Percentiles rank a stretch among this genome's conserved stretches.
Conservation (phyloP, 2,888 invertebrate species). For the Zaprionus obscuricornis region DNA sequence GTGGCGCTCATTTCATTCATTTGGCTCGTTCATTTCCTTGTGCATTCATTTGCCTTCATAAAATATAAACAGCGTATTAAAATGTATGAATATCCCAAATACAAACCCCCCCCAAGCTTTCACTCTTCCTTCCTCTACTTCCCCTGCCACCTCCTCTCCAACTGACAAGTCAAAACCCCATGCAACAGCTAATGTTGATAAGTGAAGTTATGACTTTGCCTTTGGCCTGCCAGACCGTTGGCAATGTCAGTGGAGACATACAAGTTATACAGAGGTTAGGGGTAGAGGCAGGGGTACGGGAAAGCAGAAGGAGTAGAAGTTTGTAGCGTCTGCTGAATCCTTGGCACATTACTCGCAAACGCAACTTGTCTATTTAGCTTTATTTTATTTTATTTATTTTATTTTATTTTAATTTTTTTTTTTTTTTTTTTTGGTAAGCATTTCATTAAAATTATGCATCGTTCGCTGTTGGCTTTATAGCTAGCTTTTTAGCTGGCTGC, state of each 20-base stretch:
- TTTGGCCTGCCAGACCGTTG: slow-evolving; percentile 58
- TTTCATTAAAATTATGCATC: slow-evolving; percentile 56
- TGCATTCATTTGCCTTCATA: slow-evolving; percentile 79
- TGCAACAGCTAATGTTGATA: slow-evolving; percentile 79
- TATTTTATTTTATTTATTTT: no score
- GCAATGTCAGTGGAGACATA: not conserved
- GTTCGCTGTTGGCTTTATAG: not conserved
- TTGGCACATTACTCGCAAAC: no score
- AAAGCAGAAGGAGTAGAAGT: not conserved
- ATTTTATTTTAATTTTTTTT: slow-evolving; percentile 3
- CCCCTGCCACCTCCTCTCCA: not conserved
- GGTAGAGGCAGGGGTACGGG: not conserved
- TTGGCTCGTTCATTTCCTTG: slow-evolving; percentile 74
- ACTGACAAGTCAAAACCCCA: slow-evolving; percentile 12
- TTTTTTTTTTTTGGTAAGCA: slow-evolving; percentile 43
- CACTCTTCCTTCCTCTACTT: not conserved
- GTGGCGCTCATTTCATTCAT: slow-evolving; percentile 60
- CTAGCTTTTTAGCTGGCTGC: not conserved
- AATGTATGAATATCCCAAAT: slow-evolving; percentile 80
- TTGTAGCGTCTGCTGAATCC: not conserved
- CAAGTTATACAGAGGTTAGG: not conserved
- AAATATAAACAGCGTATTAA: slow-evolving; percentile 81
- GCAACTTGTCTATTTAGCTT: no score
- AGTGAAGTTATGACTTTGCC: slow-evolving; percentile 79
- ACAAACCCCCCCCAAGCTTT: slow-evolving; percentile 13